Percentiles rank a stretch among this genome's conserved stretches.
Evolutionary conservation across 2,888 invertebrate genomes (phyloP).

Genomic region (Phania funesta): DNA sequence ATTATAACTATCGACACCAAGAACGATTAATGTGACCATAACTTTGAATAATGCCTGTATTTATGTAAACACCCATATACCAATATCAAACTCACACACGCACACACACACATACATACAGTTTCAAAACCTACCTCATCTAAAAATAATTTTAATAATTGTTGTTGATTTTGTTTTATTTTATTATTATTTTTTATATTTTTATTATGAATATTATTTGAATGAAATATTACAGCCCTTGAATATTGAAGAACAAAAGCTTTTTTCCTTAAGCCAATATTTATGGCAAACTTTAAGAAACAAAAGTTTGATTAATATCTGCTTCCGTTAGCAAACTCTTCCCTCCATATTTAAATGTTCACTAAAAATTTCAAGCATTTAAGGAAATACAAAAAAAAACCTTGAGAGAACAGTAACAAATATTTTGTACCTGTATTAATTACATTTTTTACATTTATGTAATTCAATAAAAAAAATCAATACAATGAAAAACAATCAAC

Average conservation of each 20-base stretch:
- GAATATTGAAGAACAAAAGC: slow-evolving; percentile 6
- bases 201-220: slow-evolving; percentile 7
- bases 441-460: slow-evolving; percentile 21
- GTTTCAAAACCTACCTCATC: slow-evolving; percentile 63
- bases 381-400: neutral
- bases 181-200: slow-evolving; percentile 12
- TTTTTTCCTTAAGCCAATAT: neutral
- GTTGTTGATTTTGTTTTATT: slow-evolving; percentile 58
- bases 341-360: slow-evolving; percentile 32
- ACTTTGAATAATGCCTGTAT: neutral
- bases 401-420: slow-evolving; percentile 51
- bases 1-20: neutral
- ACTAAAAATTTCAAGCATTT: neutral
- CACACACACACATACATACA: slow-evolving; percentile 8
- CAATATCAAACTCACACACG: neutral
- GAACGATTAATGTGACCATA: neutral
- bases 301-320: neutral
- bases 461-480: slow-evolving; percentile 36
- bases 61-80: neutral
- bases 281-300: neutral
- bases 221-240: slow-evolving; percentile 13
- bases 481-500: slow-evolving; percentile 22
- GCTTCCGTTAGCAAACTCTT: neutral
- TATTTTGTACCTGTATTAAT: slow-evolving; percentile 61
- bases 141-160: slow-evolving; percentile 41